Evolutionary conservation across 2,113 vertebrate species (phyloP), one percentile per base, ranked within the genome.

Genomic region (Rhipidura dahli): DNA sequence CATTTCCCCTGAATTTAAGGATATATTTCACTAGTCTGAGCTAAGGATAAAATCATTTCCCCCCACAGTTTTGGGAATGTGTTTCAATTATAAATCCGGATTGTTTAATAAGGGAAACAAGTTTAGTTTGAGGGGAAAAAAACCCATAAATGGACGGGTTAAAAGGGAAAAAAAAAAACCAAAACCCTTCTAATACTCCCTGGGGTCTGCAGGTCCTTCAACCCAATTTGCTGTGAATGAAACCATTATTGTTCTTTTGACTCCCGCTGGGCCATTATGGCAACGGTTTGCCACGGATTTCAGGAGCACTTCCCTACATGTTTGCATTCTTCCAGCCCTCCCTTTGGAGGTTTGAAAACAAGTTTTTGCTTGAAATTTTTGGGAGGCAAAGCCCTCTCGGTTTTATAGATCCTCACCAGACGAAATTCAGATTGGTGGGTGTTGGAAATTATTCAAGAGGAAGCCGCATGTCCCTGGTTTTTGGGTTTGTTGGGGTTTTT

Each of bases 171-270:
- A 53, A 42, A 45, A 60, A 37, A 88, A 24, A 9, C 75, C n/a
- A n/a, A 85, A 92, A n/a, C 17, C 56, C 63, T 85, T 90, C 78
- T 89, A 87, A 94, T 35, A 3, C 57, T 91, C 89, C 75, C 70
- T 11, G 69, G 63, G 91, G 93, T 87, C 78, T 80, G 31, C 4
- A 42, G 94, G 93, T 96, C 95, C 95, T 97, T 96, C 89, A 92
- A 91, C 93, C 89, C 96, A 90, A 96, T 94, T 91, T 93, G 93
- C 85, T 79, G 90, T 93, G 95, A 97, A 96, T 87, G 91, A 93
- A 91, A 96, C 89, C 87, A 63, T 96, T 96, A 79, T 96, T 95
- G 95, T 95, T 82, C 95, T 91, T 95, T 82, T 87, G 66, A 23
- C 65, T 79, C 96, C 94, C 0, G 51, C 96, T 92, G 95, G 89